Evolutionary conservation across 1,140 invertebrate genomes (phyloP).

Genomic region (Stenopsyche tienmushanensis): DNA sequence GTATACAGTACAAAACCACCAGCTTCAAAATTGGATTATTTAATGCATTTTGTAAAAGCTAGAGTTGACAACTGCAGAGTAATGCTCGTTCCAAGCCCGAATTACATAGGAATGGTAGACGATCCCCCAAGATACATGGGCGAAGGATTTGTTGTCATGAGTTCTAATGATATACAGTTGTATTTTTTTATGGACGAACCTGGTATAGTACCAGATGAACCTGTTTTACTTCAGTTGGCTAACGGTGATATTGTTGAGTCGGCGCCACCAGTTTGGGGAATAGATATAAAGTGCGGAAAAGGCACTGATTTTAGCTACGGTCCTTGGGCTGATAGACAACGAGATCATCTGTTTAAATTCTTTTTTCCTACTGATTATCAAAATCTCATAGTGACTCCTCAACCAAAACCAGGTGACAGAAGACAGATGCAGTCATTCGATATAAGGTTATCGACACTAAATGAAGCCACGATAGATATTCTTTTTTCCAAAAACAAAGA

Average conservation of each 20-base stretch:
- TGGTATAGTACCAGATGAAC: conserved; percentile 83
- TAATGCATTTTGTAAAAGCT: conserved; percentile 95
- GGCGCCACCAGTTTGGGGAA: conserved; percentile 90
- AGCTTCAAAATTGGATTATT: conserved; percentile 87
- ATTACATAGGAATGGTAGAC: conserved; percentile 90
- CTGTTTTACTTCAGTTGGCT: conserved; percentile 84
- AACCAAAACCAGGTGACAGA: conserved; percentile 82
- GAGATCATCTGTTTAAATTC: conserved; percentile 93
- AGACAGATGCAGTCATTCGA: conserved; percentile 90
- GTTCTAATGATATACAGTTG: conserved; percentile 90
- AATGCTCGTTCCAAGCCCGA: conserved; percentile 89
- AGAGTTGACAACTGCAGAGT: conserved; percentile 95
- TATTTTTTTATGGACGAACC: conserved; percentile 98
- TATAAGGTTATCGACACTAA: conserved; percentile 84
- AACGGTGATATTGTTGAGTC: conserved; percentile 92
- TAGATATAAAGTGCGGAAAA: conserved; percentile 95
- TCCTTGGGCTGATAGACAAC: conserved; percentile 96
- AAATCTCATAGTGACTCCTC: conserved; percentile 71
- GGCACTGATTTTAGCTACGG: conserved; percentile 97
- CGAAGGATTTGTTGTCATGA: conserved; percentile 95
- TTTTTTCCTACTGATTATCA: conserved; percentile 93
- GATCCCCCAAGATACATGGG: conserved; percentile 97
- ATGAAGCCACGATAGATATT: conserved; percentile 92
- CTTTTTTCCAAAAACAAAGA: conserved; percentile 95
- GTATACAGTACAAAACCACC: conserved; percentile 95